Conservation (phyloP, 2,797 vertebrate species). For the Phoebastria nigripes region DNA sequence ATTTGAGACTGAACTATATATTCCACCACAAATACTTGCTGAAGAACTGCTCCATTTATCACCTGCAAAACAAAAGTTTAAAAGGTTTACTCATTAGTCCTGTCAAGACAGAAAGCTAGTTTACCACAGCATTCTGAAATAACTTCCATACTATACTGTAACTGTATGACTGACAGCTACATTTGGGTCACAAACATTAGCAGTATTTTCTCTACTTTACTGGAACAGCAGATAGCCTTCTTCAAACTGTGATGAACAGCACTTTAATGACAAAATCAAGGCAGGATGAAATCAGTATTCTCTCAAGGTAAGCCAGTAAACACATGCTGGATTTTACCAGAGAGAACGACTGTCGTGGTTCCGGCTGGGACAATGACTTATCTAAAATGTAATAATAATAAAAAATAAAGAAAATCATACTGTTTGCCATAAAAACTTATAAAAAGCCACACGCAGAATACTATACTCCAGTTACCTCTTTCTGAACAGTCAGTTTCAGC, state of each 20-base stretch:
- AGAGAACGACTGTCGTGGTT: neutral
- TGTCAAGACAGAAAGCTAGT: neutral
- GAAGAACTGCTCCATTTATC: slow-evolving; percentile 94
- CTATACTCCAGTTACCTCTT: slow-evolving; percentile 82
- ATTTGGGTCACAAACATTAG: neutral
- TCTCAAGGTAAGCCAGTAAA: neutral
- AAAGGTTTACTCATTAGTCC: neutral
- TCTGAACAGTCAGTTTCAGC: slow-evolving; percentile 95
- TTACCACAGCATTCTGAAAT: neutral
- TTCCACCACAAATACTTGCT: slow-evolving; percentile 96
- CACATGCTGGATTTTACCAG: neutral
- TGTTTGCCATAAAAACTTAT: neutral
- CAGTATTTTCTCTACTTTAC: neutral
- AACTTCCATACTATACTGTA: neutral
- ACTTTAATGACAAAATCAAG: neutral
- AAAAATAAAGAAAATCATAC: neutral
- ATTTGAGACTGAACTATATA: slow-evolving; percentile 88
- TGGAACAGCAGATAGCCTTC: neutral
- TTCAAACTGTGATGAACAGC: neutral
- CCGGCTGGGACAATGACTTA: neutral
- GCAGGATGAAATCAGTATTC: neutral
- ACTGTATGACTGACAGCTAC: neutral
- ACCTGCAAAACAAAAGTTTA: slow-evolving; percentile 76
- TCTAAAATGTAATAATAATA: neutral
- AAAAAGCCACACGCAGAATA: neutral